phyloP scores from a whole-genome alignment of 2,113 vertebrate species.

The Paratilapia polleni region DNA sequence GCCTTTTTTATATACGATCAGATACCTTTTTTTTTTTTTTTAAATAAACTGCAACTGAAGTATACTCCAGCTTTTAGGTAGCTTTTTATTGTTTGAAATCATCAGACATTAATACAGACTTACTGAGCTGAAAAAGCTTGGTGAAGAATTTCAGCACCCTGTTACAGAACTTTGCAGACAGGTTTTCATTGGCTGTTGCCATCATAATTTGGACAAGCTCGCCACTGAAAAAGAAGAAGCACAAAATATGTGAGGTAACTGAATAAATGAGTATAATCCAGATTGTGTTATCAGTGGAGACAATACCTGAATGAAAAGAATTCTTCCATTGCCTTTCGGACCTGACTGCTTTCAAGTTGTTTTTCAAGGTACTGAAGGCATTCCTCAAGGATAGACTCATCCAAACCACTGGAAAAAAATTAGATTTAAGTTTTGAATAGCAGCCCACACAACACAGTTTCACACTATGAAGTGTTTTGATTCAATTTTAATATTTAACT shows the following conservation, averaged over 20 bases:
- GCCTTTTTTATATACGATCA: too few species aligned
- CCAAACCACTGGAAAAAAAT: slow-evolving; percentile 85
- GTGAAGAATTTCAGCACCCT: slow-evolving; percentile 98
- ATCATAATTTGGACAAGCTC: slow-evolving; percentile 99
- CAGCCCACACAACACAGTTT: background rate
- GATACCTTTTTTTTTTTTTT: too few species aligned
- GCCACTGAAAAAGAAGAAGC: slow-evolving; percentile 80
- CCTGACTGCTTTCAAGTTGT: slow-evolving; percentile 94
- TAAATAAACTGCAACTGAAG: too few species aligned
- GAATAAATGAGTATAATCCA: background rate
- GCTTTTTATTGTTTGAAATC: background rate
- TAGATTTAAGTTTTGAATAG: background rate
- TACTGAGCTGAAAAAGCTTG: slow-evolving; percentile 98
- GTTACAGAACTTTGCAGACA: slow-evolving; percentile 98
- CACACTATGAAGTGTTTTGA: background rate
- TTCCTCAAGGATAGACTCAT: slow-evolving; percentile 95
- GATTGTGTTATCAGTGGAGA: background rate
- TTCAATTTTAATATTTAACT: background rate
- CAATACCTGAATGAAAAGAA: slow-evolving; percentile 95
- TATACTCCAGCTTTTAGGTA: background rate
- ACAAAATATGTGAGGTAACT: background rate
- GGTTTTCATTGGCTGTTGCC: slow-evolving; percentile 95
- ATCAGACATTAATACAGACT: slow-evolving; percentile 68
- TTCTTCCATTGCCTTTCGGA: slow-evolving; percentile 98
- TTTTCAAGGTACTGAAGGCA: slow-evolving; percentile 97